A percentile compares a stretch with the other conserved stretches of the same genome.
These are phyloP conservation scores for Solen grandis DNA, from an alignment of 1,140 invertebrate genomes.

Conservation along the genomic window DNA sequence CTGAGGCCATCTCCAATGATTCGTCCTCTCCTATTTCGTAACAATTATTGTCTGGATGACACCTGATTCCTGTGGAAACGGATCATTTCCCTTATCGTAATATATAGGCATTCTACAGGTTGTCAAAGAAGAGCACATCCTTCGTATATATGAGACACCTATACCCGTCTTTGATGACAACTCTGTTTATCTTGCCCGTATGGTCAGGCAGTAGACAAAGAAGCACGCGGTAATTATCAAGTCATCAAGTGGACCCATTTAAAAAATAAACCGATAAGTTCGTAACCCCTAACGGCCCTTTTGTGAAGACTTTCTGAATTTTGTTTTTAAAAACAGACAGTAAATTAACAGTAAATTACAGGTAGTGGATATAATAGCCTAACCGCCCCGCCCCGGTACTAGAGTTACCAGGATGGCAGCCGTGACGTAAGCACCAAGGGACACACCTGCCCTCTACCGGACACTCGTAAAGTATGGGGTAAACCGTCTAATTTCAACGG, in stretches of 20 bases:
- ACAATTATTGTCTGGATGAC: no score
- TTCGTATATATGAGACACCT: no score
- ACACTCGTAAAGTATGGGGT: no score
- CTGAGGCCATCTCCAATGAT: no score
- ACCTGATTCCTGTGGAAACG: no score
- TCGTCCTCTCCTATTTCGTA: no score
- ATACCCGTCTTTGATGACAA: background rate
- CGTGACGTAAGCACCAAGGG: background rate
- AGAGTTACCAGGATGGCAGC: background rate
- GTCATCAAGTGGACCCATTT: background rate
- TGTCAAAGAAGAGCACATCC: no score
- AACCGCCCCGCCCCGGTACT: background rate
- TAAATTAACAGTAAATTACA: background rate
- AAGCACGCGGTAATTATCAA: background rate
- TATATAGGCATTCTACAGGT: no score
- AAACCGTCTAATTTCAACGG: no score
- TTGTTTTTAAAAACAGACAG: background rate
- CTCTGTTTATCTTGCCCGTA: background rate
- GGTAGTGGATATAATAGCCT: background rate
- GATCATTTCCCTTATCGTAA: no score
- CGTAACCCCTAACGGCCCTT: background rate
- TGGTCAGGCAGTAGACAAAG: background rate
- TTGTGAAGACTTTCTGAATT: background rate
- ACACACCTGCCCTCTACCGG: background rate
- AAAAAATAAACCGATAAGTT: background rate